phyloP scores from a whole-genome alignment of 2,888 invertebrate genomes.

The Agapostemon virescens region DNA sequence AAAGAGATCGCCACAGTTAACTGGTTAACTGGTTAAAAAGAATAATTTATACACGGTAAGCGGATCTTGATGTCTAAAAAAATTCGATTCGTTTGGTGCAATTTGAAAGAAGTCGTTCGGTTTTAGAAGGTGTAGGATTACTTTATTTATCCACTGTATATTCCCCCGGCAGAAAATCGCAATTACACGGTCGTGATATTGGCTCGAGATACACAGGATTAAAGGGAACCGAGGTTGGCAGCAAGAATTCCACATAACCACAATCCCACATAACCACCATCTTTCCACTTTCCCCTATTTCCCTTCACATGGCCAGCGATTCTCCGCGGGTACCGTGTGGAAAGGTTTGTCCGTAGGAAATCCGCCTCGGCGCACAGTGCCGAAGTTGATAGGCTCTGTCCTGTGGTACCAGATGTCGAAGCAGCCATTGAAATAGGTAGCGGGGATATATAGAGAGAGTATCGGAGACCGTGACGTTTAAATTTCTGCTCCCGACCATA shows the following conservation, averaged over 20 bases:
- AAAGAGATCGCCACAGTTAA: too few relatives aligned
- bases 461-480: conserved; percentile 6
- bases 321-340: background rate
- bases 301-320: conserved; percentile 1
- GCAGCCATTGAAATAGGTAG: background rate
- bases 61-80: too few relatives aligned
- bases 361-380: background rate
- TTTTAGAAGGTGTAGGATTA: too few relatives aligned
- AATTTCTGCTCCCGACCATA: conserved; percentile 6
- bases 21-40: too few relatives aligned
- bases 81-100: too few relatives aligned
- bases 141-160: too few relatives aligned
- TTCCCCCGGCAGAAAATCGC: background rate
- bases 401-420: background rate
- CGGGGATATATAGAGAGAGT: background rate
- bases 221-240: background rate
- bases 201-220: background rate
- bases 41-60: too few relatives aligned
- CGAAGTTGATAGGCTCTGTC: background rate
- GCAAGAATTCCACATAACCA: conserved; percentile 2
- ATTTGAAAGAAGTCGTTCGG: too few relatives aligned
- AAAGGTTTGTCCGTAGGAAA: background rate
- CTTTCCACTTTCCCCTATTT: conserved; percentile 11
- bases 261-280: background rate
- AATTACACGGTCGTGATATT: conserved; percentile 1